Base-by-base conservation (phyloP, 2,113 vertebrate genomes). In the Fukomys damarensis region DNA sequence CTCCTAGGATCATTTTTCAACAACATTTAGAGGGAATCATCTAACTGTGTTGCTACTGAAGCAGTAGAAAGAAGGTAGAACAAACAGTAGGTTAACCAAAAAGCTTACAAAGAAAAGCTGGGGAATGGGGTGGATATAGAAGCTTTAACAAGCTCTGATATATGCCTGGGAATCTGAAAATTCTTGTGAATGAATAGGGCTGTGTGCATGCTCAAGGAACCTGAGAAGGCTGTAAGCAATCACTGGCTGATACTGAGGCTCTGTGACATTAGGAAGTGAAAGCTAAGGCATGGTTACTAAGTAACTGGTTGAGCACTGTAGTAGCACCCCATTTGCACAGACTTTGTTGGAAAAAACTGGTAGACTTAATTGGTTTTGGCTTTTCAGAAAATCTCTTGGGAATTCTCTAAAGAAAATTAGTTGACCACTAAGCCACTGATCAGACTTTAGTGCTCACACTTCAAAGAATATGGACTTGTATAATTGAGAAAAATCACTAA, bases 221-320 rank as follows among this genome's bases (percentile, higher is more conserved):
- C 20, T 13, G 16, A 46, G 80, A 92, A 58, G 38, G 26, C 49
- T 2, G 17, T 65, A 80, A 80, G 7, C 22, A 41, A 28, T 59
- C 4, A 74, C 85, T 85, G 56, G 63, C 26, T 93, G 22, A 54
- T n/a, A 17, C 59, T 76, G 7, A 92, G 59, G 46, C 46, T 63
- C 28, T 89, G 52, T 43, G n/a, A 94, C 59, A 85, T 59, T 26
- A 94, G 58, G 66, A 85, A 26, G 76, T 88, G 63, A 76, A 93
- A 68, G 52, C 26, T 35, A 22, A 52, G 35, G n/a, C 56, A 19
- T 13, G 56, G 35, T 70, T 79, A 63, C 85, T 30, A 89, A 0
- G 26, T 79, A 35, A 41, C 63, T 91, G 59, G 24, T n/a, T 89
- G 52, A 92, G 70, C 26, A 84, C 9, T 70, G 79, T 79, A 88